Evolutionary conservation across 2,888 invertebrate genomes (phyloP), one percentile per base, ranked within the genome.

Genomic region (Onchidella celtica): DNA sequence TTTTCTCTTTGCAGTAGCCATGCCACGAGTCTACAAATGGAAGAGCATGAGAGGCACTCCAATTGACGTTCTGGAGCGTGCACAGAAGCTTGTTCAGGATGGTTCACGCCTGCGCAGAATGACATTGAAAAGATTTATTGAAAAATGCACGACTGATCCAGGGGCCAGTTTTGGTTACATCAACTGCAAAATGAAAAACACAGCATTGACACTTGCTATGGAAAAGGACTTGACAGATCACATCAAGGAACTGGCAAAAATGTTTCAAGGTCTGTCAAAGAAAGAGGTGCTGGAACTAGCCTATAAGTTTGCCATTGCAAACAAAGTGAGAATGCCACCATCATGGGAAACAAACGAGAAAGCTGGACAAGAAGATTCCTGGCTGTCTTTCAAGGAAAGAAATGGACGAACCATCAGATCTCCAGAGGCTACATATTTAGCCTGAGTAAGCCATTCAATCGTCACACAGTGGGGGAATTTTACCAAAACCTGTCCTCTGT

Each of bases 11-110:
- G 82, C 38, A 81, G 89, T 89, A 87, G 88, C 74, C 88, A 89
- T 78, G 88, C 89, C 75, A 76, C 40, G 34, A 88, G 87, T 29
- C 87, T 89, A 34, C 88, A 89, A 73, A 85, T 85, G 59, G 85
- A 87, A 34, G 85, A 86, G 59, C 88, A 88, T 68, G 84, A 88
- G 6, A 63, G 78, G n/a, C 87, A 87, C 66, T 87, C 87, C 85
- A 88, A 84, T 88, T 88, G 86, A 80, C 83, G 77, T 32, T 2
- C 34, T 55, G 40, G 38, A 32, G n/a, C 11, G 75, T 21, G 63
- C 61, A 4, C 24, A 32, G 17, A n/a, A 61, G 63, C 32, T 17
- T n/a, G 63, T 38, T 24, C 21, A 29, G 4, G 63, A 61, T 59
- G 2, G 63, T 27, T 21, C 69, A 38, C 34, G 69, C 36, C 11